Conservation (phyloP, 2,797 vertebrate genomes). For the Kryptopterus vitreolus region DNA sequence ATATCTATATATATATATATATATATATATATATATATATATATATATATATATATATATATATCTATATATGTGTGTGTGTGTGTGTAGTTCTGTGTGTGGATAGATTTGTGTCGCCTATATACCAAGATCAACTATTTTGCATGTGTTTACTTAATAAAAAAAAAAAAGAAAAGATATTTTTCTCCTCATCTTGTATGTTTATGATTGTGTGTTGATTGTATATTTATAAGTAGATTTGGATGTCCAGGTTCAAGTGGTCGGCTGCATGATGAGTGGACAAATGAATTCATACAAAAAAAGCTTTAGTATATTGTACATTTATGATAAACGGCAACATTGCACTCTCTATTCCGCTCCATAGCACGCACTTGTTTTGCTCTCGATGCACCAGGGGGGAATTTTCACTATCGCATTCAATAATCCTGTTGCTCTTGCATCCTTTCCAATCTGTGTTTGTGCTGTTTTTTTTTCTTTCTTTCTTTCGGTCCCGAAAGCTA, state of each 20-base stretch:
- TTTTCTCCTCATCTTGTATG: not conserved
- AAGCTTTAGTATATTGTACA: conserved; percentile 55
- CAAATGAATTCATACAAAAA: not conserved
- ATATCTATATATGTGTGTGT: no score
- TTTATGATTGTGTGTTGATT: no score
- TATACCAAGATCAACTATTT: no score
- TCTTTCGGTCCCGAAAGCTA: conserved; percentile 81
- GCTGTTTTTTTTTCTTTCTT: conserved; percentile 80
- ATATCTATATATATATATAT: no score
- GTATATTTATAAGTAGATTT: not conserved
- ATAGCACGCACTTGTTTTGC: conserved; percentile 52
- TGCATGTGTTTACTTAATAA: not conserved
- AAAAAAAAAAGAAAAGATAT: not conserved
- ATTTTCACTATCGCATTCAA: conserved; percentile 70
- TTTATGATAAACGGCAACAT: conserved; percentile 62
- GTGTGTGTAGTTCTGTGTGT: no score
- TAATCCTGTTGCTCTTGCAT: conserved; percentile 70
- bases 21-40: no score
- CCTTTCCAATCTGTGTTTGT: conserved; percentile 66
- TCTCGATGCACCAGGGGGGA: conserved; percentile 56
- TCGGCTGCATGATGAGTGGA: conserved; percentile 52
- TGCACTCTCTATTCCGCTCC: conserved; percentile 44
- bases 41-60: no score
- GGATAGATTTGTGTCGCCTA: no score
- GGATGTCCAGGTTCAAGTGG: not conserved